These are phyloP conservation scores for Pyrrhosoma nymphula DNA, from an alignment of 2,888 invertebrate genomes.

Conservation along the genomic window DNA sequence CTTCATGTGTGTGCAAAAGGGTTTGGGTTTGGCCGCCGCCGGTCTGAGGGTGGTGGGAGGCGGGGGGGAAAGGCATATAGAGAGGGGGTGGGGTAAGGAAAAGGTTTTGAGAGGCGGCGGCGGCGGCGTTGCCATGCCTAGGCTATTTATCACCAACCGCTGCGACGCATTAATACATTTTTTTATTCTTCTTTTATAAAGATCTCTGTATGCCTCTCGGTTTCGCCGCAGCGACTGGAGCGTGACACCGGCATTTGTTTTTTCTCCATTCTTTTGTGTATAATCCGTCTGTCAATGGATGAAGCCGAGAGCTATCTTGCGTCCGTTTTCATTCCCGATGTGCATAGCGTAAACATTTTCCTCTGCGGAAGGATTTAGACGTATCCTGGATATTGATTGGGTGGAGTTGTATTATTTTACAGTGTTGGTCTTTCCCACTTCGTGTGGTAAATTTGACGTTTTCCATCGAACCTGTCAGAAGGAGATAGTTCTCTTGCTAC, in stretches of 20 bases:
- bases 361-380: background rate
- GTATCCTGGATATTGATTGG: background rate
- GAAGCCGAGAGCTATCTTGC: background rate
- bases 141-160: slow-evolving; percentile 28
- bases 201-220: background rate
- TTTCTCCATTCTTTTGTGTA: background rate
- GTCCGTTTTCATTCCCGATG: background rate
- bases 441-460: background rate
- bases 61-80: background rate
- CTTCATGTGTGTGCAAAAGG: slow-evolving; percentile 7
- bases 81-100: background rate
- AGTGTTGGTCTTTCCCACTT: background rate
- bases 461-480: background rate
- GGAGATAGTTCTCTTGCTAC: too few species aligned
- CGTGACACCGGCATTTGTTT: background rate
- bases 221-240: background rate
- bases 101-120: slow-evolving; percentile 9
- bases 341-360: background rate
- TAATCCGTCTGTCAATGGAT: background rate
- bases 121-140: slow-evolving; percentile 26
- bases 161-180: background rate
- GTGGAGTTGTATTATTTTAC: background rate
- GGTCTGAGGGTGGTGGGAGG: background rate
- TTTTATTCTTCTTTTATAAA: background rate
- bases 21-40: slow-evolving; percentile 10